These are phyloP conservation scores for Atta texana DNA, from an alignment of 1,140 invertebrate species.

Conservation along the genomic window DNA sequence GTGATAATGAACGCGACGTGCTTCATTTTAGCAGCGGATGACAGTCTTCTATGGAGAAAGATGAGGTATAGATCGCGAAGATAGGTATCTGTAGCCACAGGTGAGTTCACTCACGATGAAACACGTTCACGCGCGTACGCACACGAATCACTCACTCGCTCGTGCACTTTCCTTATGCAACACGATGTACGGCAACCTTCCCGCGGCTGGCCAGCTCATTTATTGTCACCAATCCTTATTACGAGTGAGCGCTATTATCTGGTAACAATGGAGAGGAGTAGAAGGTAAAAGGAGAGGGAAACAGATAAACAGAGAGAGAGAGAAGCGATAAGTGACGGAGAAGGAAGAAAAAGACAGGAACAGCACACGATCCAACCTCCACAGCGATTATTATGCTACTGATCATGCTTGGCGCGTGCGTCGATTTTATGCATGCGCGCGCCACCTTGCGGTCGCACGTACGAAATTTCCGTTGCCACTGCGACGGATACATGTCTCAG, in stretches of 20 bases:
- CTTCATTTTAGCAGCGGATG: conserved; percentile 21
- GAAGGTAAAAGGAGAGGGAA: too few relatives aligned
- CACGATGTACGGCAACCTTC: not conserved
- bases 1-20: conserved; percentile 10
- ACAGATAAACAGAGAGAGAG: not conserved
- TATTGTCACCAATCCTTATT: conserved; percentile 21
- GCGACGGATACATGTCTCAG: too few relatives aligned
- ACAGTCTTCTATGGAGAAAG: not conserved
- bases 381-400: conserved; percentile 12
- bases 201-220: not conserved
- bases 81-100: not conserved
- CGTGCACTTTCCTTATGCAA: not conserved
- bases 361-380: not conserved
- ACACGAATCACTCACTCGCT: not conserved
- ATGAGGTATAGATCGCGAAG: not conserved
- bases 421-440: conserved; percentile 42
- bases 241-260: not conserved
- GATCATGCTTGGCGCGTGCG: conserved; percentile 39
- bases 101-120: not conserved
- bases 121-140: not conserved
- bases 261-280: not conserved
- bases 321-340: not conserved
- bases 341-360: not conserved
- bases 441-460: not conserved
- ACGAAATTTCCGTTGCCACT: not conserved